Percentiles rank a stretch among this genome's conserved stretches.
Conservation (phyloP, 2,888 invertebrate genomes). For the Lycocerus yunnanus region DNA sequence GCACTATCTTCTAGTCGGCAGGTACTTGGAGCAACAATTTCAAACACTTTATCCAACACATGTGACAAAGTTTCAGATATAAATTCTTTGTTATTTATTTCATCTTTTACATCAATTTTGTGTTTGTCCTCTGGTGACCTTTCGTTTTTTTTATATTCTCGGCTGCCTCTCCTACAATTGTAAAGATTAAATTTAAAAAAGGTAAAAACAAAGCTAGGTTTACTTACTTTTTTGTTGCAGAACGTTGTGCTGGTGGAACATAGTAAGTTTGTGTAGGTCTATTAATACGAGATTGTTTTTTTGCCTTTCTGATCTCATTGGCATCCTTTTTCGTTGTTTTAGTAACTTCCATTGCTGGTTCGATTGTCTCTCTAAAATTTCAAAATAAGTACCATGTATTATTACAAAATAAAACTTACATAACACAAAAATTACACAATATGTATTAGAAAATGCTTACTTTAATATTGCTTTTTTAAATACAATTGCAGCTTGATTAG, state of each 20-base stretch:
- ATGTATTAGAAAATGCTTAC: constrained; percentile 12
- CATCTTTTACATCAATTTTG: neutral
- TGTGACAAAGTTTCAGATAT: neutral
- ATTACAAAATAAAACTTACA: neutral
- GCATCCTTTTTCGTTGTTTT: constrained; percentile 13
- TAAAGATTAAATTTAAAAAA: neutral
- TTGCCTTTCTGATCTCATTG: neutral
- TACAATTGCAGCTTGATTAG: constrained; percentile 18
- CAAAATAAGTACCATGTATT: neutral
- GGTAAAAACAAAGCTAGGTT: neutral
- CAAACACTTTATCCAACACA: neutral
- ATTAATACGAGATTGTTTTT: constrained; percentile 13
- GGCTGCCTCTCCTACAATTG: neutral
- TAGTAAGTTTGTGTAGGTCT: constrained; percentile 52
- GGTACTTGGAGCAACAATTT: neutral
- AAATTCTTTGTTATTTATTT: neutral
- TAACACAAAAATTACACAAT: neutral
- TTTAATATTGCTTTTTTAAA: constrained; percentile 20
- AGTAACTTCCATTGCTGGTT: neutral
- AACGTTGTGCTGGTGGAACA: constrained; percentile 52
- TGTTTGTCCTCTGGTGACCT: neutral
- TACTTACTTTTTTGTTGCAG: constrained; percentile 11
- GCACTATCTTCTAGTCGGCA: neutral
- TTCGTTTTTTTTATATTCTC: neutral
- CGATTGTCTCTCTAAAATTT: neutral